Base-by-base conservation (phyloP, 92 coral and sea anemone genomes). In the Palythoa grandis region DNA sequence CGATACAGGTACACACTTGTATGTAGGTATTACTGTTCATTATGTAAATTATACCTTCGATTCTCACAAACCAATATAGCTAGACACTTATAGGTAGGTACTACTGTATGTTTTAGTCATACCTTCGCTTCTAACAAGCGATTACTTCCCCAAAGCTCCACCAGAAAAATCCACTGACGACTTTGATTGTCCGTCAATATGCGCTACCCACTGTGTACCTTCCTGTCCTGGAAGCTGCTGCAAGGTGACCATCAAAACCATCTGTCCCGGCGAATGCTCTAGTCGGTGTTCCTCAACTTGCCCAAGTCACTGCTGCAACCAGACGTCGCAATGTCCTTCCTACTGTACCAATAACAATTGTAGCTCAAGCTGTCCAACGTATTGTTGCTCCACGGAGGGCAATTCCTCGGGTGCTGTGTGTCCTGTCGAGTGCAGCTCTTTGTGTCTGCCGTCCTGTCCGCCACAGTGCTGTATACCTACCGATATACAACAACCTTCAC, bases 171-270 rank as follows among this genome's bases (percentile, higher is more conserved):
- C 75, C 19, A 80, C 63, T 16, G 85, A 43, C 39, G 60, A 43
- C 24, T 48, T 53, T 17, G 74, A 80, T 48, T 80, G 85, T 66
- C 85, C 85, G 10, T 80, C 85, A 43, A 50, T 80, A 67, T 80
- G 85, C 40, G 63, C 61, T 1, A 80, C 85, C 12, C 74, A 66
- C 63, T 80, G 85, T 67, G 60, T 47, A 3, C 60, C 74, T 14
- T 19, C 85, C 14, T 80, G 85, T 80, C 85, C 85, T 25, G 20
- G 48, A n/a, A 65, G 24, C 24, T 80, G 85, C 75, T 80, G 85
- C 56, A 80, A 80, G 16, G 24, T 80, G 11, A 66, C 61, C 7
- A 14, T 48, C 74, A 80, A 17, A 66, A 74, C 85, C 11, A 39
- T 56, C n/a, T 80, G 85, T 16, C 75, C 85, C 5, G 25, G n/a